These are phyloP conservation scores for Synodontis membranacea DNA, from an alignment of 2,113 vertebrate species.

Conservation along the genomic window DNA sequence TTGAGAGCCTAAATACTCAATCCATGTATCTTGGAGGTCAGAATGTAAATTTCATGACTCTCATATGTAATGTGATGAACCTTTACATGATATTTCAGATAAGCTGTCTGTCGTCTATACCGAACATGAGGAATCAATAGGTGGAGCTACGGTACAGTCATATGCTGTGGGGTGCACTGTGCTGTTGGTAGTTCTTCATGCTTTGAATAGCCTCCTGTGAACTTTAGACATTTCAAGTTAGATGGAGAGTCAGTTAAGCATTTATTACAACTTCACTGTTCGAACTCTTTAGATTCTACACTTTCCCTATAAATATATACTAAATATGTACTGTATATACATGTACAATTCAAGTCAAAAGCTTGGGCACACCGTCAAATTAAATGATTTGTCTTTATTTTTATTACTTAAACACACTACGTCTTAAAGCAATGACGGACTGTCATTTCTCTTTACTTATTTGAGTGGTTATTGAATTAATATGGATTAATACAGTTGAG, in stretches of 20 bases:
- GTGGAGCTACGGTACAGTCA: slow-evolving; percentile 70
- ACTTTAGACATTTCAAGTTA: background rate
- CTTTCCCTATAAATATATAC: background rate
- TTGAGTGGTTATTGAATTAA: too few species aligned
- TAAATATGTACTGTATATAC: background rate
- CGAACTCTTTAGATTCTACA: background rate
- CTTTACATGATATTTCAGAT: background rate
- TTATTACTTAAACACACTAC: too few species aligned
- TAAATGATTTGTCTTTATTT: too few species aligned
- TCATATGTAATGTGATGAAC: background rate
- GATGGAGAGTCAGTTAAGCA: background rate
- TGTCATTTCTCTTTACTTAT: too few species aligned
- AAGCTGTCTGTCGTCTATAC: background rate
- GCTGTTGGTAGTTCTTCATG: slow-evolving; percentile 9
- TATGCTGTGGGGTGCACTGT: slow-evolving; percentile 10
- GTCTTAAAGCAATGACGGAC: too few species aligned
- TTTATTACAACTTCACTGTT: background rate
- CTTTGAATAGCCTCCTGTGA: background rate
- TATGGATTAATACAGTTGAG: too few species aligned
- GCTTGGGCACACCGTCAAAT: too few species aligned
- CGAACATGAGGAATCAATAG: slow-evolving; percentile 64
- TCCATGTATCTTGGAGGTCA: background rate
- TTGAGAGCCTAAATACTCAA: background rate
- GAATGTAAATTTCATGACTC: background rate
- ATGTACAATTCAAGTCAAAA: background rate